phyloP scores from a whole-genome alignment of 2,113 vertebrate genomes.

The Sebastes fasciatus region DNA sequence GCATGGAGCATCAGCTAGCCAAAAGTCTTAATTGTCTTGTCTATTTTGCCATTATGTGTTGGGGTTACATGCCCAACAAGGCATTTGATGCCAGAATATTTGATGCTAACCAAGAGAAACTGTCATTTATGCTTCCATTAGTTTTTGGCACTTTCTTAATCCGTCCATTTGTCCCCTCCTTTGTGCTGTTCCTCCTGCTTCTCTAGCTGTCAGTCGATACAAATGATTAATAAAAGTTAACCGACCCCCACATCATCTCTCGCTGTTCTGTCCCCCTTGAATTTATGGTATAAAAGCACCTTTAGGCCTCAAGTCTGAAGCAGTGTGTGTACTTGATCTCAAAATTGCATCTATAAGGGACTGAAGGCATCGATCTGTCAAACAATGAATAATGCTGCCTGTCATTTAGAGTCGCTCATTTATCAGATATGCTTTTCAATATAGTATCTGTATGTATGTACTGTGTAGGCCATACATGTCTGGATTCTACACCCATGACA shows the following conservation, averaged over 20 bases:
- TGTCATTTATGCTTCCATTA: not conserved
- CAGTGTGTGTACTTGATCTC: slow-evolving; percentile 9
- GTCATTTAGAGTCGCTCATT: not conserved
- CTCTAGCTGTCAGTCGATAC: not conserved
- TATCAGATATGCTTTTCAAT: slow-evolving; percentile 2
- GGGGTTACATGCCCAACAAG: no score
- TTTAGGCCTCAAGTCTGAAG: not conserved
- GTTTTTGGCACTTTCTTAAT: not conserved
- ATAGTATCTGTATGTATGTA: not conserved
- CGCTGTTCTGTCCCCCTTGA: not conserved
- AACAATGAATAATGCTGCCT: not conserved
- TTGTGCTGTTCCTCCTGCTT: not conserved
- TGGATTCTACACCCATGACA: not conserved
- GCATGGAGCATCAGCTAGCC: no score
- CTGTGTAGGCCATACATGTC: not conserved
- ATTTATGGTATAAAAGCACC: slow-evolving; percentile 6
- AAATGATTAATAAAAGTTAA: slow-evolving; percentile 27
- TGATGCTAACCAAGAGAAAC: no score
- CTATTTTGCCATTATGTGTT: no score
- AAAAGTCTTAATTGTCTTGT: no score
- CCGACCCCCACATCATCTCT: slow-evolving; percentile 11
- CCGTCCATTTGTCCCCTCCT: not conserved
- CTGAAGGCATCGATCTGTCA: slow-evolving; percentile 16
- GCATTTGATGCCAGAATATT: no score
- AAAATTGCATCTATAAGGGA: slow-evolving; percentile 5